phyloP scores from a whole-genome alignment of 2,888 invertebrate genomes.

The Sceliomorpha sp. region DNA sequence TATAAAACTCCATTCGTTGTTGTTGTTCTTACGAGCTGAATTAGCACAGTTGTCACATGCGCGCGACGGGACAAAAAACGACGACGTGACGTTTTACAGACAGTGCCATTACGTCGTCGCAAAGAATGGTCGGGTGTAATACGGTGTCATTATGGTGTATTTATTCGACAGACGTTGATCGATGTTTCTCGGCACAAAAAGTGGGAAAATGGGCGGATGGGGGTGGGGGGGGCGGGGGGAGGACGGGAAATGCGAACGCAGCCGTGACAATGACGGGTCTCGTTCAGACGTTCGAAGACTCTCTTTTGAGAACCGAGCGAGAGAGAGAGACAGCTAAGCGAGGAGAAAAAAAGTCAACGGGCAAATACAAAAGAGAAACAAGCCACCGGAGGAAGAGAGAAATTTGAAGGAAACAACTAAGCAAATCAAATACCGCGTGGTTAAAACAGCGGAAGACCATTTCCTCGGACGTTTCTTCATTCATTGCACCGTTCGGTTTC shows the following conservation, averaged over 20 bases:
- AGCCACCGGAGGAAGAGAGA: slow-evolving; percentile 42
- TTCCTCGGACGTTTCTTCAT: slow-evolving; percentile 65
- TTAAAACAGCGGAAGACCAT: slow-evolving; percentile 69
- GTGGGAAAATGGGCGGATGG: slow-evolving; percentile 48
- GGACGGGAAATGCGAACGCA: slow-evolving; percentile 61
- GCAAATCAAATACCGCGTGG: slow-evolving; percentile 61
- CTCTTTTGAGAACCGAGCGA: slow-evolving; percentile 57
- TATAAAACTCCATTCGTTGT: no score
- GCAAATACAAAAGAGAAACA: slow-evolving; percentile 49
- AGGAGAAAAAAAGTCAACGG: slow-evolving; percentile 45
- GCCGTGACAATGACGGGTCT: slow-evolving; percentile 59
- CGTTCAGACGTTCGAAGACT: slow-evolving; percentile 56
- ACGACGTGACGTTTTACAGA: slow-evolving; percentile 31
- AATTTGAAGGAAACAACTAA: slow-evolving; percentile 50
- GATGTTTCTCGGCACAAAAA: slow-evolving; percentile 49
- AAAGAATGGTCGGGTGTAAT: slow-evolving; percentile 49
- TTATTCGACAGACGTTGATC: slow-evolving; percentile 55
- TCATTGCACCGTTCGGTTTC: slow-evolving; percentile 13
- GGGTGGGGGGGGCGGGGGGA: no score
- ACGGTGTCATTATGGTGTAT: slow-evolving; percentile 47
- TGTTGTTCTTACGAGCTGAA: no score
- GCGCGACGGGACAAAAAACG: slow-evolving; percentile 29
- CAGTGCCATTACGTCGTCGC: slow-evolving; percentile 51
- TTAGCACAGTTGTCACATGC: slow-evolving; percentile 34
- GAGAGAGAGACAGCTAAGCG: slow-evolving; percentile 44